These are phyloP conservation scores for Drosophila azteca DNA, from an alignment of 1,140 invertebrate genomes.

Conservation along the genomic window DNA sequence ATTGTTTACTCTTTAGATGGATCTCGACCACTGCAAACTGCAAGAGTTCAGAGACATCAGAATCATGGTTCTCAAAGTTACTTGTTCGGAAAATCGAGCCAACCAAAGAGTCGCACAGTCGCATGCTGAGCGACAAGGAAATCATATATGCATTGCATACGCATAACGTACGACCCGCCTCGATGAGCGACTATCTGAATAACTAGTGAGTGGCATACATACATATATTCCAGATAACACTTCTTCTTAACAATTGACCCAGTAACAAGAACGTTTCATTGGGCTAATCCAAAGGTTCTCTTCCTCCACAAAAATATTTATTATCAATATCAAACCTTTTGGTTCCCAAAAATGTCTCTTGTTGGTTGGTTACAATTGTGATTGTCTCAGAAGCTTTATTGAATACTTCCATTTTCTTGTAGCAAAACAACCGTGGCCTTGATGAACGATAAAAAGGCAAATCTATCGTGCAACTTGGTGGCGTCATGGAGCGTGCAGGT, in stretches of 20 bases:
- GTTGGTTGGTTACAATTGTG: too few species aligned
- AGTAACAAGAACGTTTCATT: too few species aligned
- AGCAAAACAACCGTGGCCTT: slow-evolving; percentile 93
- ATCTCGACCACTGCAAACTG: slow-evolving; percentile 59
- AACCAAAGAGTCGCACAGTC: slow-evolving; percentile 97
- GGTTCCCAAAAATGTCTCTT: too few species aligned
- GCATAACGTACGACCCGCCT: slow-evolving; percentile 96
- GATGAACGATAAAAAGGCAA: slow-evolving; percentile 89
- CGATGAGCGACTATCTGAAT: slow-evolving; percentile 92
- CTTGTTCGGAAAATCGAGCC: slow-evolving; percentile 95
- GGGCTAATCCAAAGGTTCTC: too few species aligned
- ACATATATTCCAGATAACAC: not conserved
- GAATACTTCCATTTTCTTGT: slow-evolving; percentile 53
- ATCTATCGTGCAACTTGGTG: slow-evolving; percentile 90
- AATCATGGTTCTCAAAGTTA: slow-evolving; percentile 95
- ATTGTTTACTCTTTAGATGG: slow-evolving; percentile 23
- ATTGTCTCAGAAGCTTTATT: not conserved
- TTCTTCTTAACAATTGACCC: too few species aligned
- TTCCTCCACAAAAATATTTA: too few species aligned
- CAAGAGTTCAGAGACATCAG: slow-evolving; percentile 85
- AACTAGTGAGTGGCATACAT: slow-evolving; percentile 91
- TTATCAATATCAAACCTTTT: too few species aligned
- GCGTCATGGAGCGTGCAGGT: slow-evolving; percentile 96
- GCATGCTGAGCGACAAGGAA: slow-evolving; percentile 97
- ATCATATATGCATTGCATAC: slow-evolving; percentile 97